These are phyloP conservation scores for Enteromius viviparus DNA, from an alignment of 2,797 vertebrate genomes.

Conservation along the genomic window DNA sequence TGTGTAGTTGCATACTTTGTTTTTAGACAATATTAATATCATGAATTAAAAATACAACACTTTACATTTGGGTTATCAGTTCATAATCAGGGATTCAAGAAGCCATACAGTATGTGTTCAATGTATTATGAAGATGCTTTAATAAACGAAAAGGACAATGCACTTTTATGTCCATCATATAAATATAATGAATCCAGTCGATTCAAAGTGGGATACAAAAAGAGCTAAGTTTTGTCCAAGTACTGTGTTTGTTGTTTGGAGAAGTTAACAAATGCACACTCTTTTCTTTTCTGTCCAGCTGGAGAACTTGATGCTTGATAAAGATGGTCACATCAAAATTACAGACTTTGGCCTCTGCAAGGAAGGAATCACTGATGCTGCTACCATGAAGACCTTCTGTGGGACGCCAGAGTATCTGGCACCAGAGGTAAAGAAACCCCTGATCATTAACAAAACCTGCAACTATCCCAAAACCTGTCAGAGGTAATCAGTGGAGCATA, in stretches of 20 bases:
- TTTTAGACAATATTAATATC: not conserved
- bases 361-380: conserved; percentile 96
- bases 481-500: conserved; percentile 7
- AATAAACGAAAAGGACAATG: not conserved
- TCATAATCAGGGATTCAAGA: not conserved
- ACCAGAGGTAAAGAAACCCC: conserved; percentile 84
- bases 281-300: conserved; percentile 74
- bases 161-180: not conserved
- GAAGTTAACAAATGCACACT: not conserved
- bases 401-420: conserved; percentile 96
- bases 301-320: conserved; percentile 98
- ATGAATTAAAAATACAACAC: not conserved
- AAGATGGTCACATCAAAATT: conserved; percentile 98
- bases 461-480: not conserved
- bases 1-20: conserved; percentile 12
- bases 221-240: not conserved
- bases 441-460: conserved; percentile 15
- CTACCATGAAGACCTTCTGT: conserved; percentile 98
- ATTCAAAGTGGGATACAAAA: not conserved
- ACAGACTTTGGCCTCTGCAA: conserved; percentile 98
- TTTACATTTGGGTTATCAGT: not conserved
- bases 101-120: not conserved
- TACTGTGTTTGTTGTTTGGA: conserved; percentile 9
- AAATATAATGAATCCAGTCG: not conserved
- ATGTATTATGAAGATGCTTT: not conserved